phyloP scores from a whole-genome alignment of 2,888 invertebrate genomes.

The Amblyjoppa proteus region DNA sequence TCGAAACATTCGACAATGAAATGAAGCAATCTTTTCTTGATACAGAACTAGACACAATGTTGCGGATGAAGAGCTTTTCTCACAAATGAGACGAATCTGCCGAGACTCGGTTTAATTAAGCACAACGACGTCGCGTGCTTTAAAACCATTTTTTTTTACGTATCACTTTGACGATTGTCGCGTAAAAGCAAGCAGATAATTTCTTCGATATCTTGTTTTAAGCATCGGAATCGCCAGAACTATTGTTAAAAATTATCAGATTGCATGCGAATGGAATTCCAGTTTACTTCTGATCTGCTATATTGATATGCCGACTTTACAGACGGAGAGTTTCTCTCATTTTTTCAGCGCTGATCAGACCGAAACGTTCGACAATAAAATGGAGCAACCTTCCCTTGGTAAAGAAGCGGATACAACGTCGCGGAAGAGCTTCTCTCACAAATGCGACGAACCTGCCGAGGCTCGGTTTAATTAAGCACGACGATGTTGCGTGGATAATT shows the following conservation, averaged over 20 bases:
- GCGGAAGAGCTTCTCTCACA: no score
- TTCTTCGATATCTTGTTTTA: no score
- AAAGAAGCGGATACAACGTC: background rate
- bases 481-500: no score
- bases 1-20: background rate
- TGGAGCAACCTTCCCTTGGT: background rate
- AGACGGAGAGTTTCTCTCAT: background rate
- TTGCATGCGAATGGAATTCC: conserved; percentile 27
- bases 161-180: background rate
- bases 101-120: background rate
- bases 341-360: background rate
- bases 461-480: background rate
- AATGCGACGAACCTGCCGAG: background rate
- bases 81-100: background rate
- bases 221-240: no score
- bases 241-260: conserved; percentile 9
- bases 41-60: background rate
- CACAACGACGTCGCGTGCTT: no score
- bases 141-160: no score
- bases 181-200: no score
- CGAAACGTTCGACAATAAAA: background rate
- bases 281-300: conserved; percentile 29
- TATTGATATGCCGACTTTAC: conserved; percentile 20
- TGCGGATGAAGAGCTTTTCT: no score
- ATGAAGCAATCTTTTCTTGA: background rate